phyloP scores from a whole-genome alignment of 2,888 invertebrate genomes.

The Ophion slaviceki region DNA sequence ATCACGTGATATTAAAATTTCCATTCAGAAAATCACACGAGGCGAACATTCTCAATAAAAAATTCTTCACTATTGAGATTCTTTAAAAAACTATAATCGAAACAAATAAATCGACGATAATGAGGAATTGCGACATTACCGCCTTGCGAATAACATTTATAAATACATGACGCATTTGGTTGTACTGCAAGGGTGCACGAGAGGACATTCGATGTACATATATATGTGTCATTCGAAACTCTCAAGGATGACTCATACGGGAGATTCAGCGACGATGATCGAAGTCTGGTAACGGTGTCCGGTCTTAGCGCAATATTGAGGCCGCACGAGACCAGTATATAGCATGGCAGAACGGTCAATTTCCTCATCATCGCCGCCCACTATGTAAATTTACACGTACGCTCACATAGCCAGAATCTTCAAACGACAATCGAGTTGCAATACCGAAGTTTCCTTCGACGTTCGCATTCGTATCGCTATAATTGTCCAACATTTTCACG shows the following conservation, averaged over 20 bases:
- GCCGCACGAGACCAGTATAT: slow-evolving; percentile 31
- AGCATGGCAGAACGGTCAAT: slow-evolving; percentile 26
- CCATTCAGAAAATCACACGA: too few relatives aligned
- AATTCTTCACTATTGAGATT: too few relatives aligned
- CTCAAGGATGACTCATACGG: slow-evolving; percentile 43
- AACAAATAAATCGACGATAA: too few relatives aligned
- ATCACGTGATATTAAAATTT: too few relatives aligned
- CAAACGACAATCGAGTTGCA: slow-evolving; percentile 27
- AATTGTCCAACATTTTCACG: neutral
- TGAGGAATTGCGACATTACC: too few relatives aligned
- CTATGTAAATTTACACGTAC: neutral
- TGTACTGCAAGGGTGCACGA: neutral
- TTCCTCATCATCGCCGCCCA: slow-evolving; percentile 24
- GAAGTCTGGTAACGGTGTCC: slow-evolving; percentile 51
- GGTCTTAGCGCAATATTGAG: slow-evolving; percentile 50
- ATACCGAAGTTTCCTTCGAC: slow-evolving; percentile 15
- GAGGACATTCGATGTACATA: slow-evolving; percentile 2
- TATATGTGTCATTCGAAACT: neutral
- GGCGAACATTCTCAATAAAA: too few relatives aligned
- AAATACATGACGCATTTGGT: neutral
- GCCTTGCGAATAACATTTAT: too few relatives aligned
- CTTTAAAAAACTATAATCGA: too few relatives aligned
- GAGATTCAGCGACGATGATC: slow-evolving; percentile 46
- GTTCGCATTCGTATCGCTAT: neutral
- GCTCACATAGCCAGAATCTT: neutral